These are phyloP conservation scores for Micrastur ruficollis DNA, from an alignment of 2,797 vertebrate species.

Conservation along the genomic window DNA sequence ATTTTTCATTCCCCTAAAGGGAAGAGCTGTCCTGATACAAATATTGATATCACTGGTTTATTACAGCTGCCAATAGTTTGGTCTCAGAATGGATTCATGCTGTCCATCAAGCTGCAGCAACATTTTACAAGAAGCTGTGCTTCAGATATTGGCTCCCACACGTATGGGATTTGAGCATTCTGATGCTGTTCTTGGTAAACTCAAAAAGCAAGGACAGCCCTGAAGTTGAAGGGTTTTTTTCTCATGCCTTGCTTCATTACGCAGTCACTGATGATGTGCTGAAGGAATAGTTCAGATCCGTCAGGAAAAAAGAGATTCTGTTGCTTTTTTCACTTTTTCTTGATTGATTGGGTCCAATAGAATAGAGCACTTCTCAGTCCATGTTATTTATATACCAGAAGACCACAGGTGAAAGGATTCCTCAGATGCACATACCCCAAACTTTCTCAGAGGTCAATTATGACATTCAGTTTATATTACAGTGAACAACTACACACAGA, in stretches of 20 bases:
- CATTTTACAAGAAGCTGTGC: background rate
- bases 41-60: conserved; percentile 18
- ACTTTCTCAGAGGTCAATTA: background rate
- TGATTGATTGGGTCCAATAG: background rate
- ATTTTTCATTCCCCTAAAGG: background rate
- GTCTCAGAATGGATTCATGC: background rate
- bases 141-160: background rate
- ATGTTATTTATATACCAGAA: background rate
- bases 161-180: background rate
- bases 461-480: background rate
- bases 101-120: background rate
- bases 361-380: background rate
- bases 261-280: background rate
- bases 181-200: background rate
- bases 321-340: background rate
- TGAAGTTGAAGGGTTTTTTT: background rate
- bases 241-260: background rate
- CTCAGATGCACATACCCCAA: background rate
- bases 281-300: background rate
- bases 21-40: background rate
- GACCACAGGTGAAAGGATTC: background rate
- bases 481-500: background rate
- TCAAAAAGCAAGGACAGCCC: background rate
- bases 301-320: background rate
- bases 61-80: background rate